These are phyloP conservation scores for Craseonycteris thonglongyai DNA, from an alignment of 2,113 vertebrate genomes.

Conservation along the genomic window DNA sequence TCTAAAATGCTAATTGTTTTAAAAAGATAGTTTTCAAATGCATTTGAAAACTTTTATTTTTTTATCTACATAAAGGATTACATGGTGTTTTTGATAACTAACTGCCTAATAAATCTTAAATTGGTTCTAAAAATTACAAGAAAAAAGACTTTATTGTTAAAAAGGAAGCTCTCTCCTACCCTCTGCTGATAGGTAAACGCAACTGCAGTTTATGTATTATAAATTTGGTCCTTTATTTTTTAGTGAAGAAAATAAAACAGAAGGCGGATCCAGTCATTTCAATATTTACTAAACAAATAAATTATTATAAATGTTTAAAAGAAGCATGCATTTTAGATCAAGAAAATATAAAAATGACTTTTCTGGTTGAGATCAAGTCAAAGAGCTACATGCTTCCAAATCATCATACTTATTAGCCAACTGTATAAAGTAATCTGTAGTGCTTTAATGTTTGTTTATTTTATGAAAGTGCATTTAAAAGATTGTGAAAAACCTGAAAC, in stretches of 20 bases:
- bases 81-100: not conserved
- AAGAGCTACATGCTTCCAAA: not conserved
- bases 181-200: not conserved
- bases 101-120: not conserved
- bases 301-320: not conserved
- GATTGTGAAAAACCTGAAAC: not conserved
- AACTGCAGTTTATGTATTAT: conserved; percentile 31
- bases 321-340: not conserved
- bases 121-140: not conserved
- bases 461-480: not conserved
- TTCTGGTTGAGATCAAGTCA: not conserved
- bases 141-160: not conserved
- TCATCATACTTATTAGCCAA: not conserved
- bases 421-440: not conserved
- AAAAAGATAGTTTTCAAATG: not conserved
- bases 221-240: not conserved
- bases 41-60: not conserved
- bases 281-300: not conserved
- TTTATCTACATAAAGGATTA: not conserved
- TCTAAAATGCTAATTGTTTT: not conserved
- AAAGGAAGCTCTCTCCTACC: not conserved
- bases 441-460: not conserved
- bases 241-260: not conserved
- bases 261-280: not conserved
- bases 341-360: not conserved